Evolutionary conservation across 2,797 vertebrate species (phyloP).

Genomic region (Petrocephalus schoutedeni): DNA sequence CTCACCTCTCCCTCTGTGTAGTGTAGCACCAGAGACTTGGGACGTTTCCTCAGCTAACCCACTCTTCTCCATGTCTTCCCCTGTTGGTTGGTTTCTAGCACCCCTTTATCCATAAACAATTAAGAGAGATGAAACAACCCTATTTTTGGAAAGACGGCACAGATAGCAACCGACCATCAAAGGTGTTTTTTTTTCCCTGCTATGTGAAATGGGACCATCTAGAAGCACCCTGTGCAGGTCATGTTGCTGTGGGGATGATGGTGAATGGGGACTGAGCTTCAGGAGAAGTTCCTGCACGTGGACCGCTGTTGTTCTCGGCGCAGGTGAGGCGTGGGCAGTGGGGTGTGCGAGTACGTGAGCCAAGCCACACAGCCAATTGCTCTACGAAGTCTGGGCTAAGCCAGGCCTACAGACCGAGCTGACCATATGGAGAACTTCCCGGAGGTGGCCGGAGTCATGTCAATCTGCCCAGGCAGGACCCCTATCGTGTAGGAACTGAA

Average conservation of each 20-base stretch:
- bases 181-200: neutral
- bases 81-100: neutral
- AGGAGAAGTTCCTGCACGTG: neutral
- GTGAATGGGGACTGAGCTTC: neutral
- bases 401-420: neutral
- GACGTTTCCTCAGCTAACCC: neutral
- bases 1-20: neutral
- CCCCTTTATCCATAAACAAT: neutral
- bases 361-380: neutral
- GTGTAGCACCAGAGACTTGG: neutral
- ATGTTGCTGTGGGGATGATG: neutral
- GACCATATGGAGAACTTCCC: neutral
- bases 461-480: neutral
- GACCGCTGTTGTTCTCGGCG: neutral
- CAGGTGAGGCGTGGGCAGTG: neutral
- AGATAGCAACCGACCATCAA: neutral
- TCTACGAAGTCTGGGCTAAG: neutral
- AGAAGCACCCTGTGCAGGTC: neutral
- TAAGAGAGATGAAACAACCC: neutral
- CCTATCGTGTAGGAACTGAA: neutral
- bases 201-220: neutral
- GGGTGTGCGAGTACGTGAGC: neutral
- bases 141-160: neutral
- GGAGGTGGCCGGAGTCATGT: neutral
- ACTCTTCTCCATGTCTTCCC: neutral